phyloP scores from a whole-genome alignment of 2,113 vertebrate genomes.

The Stegastes partitus region DNA sequence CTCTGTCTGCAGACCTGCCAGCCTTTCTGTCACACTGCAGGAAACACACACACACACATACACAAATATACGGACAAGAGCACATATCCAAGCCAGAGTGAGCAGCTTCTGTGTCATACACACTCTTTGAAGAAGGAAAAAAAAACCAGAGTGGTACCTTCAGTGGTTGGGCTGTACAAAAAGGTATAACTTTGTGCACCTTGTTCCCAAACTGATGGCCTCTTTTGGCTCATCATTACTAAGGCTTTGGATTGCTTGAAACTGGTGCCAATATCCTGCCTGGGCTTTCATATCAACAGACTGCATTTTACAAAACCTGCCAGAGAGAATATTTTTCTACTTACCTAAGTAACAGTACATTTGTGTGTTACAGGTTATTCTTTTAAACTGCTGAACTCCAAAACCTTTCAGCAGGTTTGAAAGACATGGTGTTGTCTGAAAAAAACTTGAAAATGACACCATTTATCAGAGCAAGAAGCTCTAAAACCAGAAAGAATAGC shows the following conservation, averaged over 20 bases:
- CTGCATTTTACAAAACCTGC: too few relatives aligned
- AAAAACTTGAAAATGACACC: too few relatives aligned
- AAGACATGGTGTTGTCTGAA: too few relatives aligned
- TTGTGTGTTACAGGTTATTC: too few relatives aligned
- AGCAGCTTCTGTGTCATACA: constrained; percentile 13
- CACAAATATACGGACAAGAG: not conserved
- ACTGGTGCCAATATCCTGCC: too few relatives aligned
- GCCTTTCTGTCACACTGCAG: constrained; percentile 70
- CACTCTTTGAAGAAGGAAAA: not conserved
- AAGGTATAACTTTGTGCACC: not conserved
- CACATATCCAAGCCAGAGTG: constrained; percentile 24
- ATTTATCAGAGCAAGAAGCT: too few relatives aligned
- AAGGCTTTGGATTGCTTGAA: not conserved
- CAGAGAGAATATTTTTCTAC: too few relatives aligned
- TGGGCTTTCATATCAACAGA: too few relatives aligned
- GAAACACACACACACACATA: constrained; percentile 38
- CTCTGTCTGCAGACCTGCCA: constrained; percentile 76
- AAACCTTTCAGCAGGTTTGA: too few relatives aligned
- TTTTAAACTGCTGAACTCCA: too few relatives aligned
- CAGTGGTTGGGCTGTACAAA: not conserved
- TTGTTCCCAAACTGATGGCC: not conserved
- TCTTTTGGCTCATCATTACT: not conserved
- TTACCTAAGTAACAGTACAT: too few relatives aligned
- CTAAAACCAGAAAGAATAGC: too few relatives aligned
- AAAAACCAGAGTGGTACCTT: not conserved